phyloP scores from a whole-genome alignment of 1,140 invertebrate species.

The Theocolax elegans region DNA sequence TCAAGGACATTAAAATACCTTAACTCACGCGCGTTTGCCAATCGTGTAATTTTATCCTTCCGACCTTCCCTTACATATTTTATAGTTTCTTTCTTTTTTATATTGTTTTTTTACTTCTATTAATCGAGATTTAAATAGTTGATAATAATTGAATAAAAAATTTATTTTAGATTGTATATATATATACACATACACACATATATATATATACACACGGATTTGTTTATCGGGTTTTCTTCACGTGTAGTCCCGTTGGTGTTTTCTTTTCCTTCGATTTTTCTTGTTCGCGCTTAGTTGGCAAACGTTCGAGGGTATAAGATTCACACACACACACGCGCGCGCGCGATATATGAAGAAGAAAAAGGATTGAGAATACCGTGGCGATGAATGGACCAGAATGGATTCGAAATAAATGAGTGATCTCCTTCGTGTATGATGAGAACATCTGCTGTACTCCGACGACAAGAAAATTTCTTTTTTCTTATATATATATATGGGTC shows the following conservation, averaged over 20 bases:
- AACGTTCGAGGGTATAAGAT: too few species aligned
- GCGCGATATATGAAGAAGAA: not conserved
- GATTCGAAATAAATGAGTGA: constrained; percentile 63
- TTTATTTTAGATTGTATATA: too few species aligned
- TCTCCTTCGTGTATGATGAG: constrained; percentile 40
- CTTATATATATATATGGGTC: too few species aligned
- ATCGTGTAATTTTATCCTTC: not conserved
- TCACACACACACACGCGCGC: too few species aligned
- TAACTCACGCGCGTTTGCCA: not conserved
- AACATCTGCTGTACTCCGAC: not conserved
- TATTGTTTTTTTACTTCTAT: not conserved
- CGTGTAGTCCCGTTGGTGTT: not conserved
- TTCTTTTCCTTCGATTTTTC: not conserved
- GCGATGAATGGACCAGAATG: constrained; percentile 64
- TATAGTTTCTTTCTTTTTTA: not conserved
- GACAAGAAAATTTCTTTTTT: too few species aligned
- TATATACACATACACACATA: too few species aligned
- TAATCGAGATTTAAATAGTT: too few species aligned
- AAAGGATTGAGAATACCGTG: not conserved
- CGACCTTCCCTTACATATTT: not conserved
- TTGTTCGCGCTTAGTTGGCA: too few species aligned
- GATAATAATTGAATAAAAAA: too few species aligned
- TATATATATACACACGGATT: too few species aligned
- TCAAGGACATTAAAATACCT: constrained; percentile 31
- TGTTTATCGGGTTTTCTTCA: too few species aligned